phyloP scores from a whole-genome alignment of 1,140 invertebrate species.

The Tetramorium alpestre region DNA sequence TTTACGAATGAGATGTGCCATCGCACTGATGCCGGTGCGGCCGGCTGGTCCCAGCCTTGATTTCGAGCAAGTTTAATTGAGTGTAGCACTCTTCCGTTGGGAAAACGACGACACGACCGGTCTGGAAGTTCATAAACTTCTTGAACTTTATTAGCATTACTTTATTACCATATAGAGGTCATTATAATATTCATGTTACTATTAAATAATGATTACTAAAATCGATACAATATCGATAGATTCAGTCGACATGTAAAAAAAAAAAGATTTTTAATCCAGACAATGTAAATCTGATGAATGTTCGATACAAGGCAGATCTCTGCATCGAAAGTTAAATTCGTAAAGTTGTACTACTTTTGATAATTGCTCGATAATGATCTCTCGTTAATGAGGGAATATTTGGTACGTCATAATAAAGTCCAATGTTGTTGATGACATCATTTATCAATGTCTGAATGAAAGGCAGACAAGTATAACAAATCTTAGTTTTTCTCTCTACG shows the following conservation, averaged over 20 bases:
- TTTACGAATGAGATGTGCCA: constrained; percentile 79
- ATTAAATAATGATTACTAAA: constrained; percentile 16
- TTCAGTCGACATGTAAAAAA: background rate
- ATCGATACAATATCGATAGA: background rate
- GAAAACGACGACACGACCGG: constrained; percentile 68
- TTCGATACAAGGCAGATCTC: background rate
- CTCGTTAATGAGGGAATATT: background rate
- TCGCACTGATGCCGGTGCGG: constrained; percentile 68
- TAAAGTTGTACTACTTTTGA: background rate
- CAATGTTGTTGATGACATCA: background rate
- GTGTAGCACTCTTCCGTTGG: constrained; percentile 77
- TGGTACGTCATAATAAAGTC: background rate
- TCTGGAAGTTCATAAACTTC: constrained; percentile 59
- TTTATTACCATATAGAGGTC: constrained; percentile 35
- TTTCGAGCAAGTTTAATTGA: constrained; percentile 84
- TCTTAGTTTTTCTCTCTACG: background rate
- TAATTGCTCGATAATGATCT: background rate
- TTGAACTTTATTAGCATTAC: constrained; percentile 60
- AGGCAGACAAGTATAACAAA: background rate
- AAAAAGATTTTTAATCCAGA: background rate
- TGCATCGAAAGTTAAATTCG: constrained; percentile 17
- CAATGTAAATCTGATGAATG: background rate
- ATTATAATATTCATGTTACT: constrained; percentile 15
- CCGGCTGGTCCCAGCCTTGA: constrained; percentile 76
- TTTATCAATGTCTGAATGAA: background rate